Conservation (phyloP, 2,113 vertebrate genomes). For the Bujurquina vittata region DNA sequence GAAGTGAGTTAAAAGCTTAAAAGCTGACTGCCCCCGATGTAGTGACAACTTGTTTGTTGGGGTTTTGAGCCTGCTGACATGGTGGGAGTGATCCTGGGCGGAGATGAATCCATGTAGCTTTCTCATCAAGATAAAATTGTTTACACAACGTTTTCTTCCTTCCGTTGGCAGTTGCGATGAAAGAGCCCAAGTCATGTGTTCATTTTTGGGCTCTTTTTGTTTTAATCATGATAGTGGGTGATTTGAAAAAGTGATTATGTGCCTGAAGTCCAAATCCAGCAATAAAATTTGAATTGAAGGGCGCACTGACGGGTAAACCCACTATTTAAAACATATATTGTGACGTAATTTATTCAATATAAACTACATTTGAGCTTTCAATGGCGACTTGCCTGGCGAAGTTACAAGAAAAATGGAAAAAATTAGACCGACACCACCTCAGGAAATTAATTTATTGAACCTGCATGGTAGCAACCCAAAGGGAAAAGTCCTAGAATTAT, state of each 20-base stretch:
- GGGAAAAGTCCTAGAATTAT: neutral
- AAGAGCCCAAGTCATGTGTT: neutral
- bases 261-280: neutral
- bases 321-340: neutral
- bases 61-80: conserved; percentile 6
- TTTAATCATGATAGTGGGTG: neutral
- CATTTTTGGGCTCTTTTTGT: neutral
- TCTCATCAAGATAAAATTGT: conserved; percentile 59
- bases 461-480: accelerated
- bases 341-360: neutral
- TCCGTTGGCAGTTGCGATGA: neutral
- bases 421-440: too few species aligned
- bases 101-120: conserved; percentile 37
- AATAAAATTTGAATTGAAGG: neutral
- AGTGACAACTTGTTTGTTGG: conserved; percentile 15
- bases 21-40: neutral
- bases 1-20: neutral
- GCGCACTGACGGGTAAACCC: neutral
- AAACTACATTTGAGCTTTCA: neutral
- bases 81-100: conserved; percentile 65
- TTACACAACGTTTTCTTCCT: conserved; percentile 35
- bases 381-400: neutral
- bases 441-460: too few species aligned
- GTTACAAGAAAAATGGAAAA: too few species aligned
- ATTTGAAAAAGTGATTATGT: neutral